Evolutionary conservation across 1,140 invertebrate species (phyloP).

Genomic region (Leptopilina boulardi): DNA sequence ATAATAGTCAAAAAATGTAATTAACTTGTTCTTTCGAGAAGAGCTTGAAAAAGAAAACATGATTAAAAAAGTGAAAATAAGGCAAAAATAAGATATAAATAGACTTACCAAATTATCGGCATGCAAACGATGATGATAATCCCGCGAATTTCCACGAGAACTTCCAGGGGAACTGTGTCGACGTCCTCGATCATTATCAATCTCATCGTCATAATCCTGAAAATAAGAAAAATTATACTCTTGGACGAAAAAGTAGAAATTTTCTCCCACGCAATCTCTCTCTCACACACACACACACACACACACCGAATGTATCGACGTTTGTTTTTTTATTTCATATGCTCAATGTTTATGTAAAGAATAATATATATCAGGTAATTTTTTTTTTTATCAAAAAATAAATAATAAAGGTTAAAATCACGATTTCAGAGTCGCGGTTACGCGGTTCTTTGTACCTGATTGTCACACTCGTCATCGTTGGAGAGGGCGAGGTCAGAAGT

Average conservation of each 20-base stretch:
- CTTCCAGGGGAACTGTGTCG: constrained; percentile 73
- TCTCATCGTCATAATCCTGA: constrained; percentile 74
- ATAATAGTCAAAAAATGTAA: background rate
- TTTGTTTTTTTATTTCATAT: background rate
- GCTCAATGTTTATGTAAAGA: constrained; percentile 29
- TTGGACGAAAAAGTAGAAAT: background rate
- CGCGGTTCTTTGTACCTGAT: constrained; percentile 71
- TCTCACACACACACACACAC: no score
- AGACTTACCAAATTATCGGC: constrained; percentile 73
- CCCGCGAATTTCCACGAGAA: constrained; percentile 69
- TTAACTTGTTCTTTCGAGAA: constrained; percentile 9
- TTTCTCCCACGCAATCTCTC: background rate
- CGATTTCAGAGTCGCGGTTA: constrained; percentile 28
- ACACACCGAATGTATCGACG: no score
- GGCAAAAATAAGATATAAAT: constrained; percentile 7
- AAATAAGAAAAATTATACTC: constrained; percentile 48
- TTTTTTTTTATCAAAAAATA: background rate
- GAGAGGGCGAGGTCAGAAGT: constrained; percentile 76
- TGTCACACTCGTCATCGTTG: constrained; percentile 76
- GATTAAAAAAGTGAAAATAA: constrained; percentile 10
- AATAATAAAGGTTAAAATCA: constrained; percentile 1
- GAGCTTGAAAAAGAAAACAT: background rate
- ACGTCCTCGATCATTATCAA: constrained; percentile 70
- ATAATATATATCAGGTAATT: constrained; percentile 5
- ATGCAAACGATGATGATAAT: constrained; percentile 73